A percentile compares a stretch with the other conserved stretches of the same genome.
These are phyloP conservation scores for Blennius ocellaris DNA, from an alignment of 2,113 vertebrate species.

Conservation along the genomic window DNA sequence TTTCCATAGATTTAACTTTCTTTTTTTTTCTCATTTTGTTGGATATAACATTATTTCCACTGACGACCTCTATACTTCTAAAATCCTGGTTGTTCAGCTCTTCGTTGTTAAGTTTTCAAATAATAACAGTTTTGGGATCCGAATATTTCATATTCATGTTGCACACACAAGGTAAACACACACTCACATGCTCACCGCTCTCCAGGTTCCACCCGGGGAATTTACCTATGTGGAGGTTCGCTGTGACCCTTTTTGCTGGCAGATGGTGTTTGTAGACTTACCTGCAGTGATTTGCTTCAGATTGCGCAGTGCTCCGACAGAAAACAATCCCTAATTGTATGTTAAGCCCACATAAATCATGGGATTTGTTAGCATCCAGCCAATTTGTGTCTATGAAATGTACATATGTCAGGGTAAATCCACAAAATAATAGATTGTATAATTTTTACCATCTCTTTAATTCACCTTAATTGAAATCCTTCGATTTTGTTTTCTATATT, in stretches of 20 bases:
- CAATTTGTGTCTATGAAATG: constrained; percentile 17
- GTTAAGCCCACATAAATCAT: background rate
- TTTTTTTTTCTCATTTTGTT: too few relatives aligned
- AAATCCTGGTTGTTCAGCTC: too few relatives aligned
- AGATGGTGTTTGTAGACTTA: constrained; percentile 51
- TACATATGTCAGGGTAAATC: constrained; percentile 25
- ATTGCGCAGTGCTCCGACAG: constrained; percentile 4
- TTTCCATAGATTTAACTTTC: background rate
- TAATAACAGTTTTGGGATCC: background rate
- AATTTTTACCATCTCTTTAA: constrained; percentile 27
- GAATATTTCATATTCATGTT: background rate
- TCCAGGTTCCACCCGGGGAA: constrained; percentile 20
- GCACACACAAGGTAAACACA: constrained; percentile 5
- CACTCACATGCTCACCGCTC: constrained; percentile 6
- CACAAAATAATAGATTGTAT: constrained; percentile 17
- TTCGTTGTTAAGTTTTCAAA: too few relatives aligned
- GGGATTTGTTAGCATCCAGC: background rate
- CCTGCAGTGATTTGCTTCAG: constrained; percentile 10
- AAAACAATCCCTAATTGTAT: background rate
- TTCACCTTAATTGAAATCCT: constrained; percentile 7
- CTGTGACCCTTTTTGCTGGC: constrained; percentile 49
- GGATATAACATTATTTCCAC: too few relatives aligned
- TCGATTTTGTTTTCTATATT: constrained; percentile 1
- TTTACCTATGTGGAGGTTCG: constrained; percentile 50
- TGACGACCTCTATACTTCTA: too few relatives aligned